These are phyloP conservation scores for Pycnomerus fuliginosus DNA, from an alignment of 2,888 invertebrate species.

Conservation along the genomic window DNA sequence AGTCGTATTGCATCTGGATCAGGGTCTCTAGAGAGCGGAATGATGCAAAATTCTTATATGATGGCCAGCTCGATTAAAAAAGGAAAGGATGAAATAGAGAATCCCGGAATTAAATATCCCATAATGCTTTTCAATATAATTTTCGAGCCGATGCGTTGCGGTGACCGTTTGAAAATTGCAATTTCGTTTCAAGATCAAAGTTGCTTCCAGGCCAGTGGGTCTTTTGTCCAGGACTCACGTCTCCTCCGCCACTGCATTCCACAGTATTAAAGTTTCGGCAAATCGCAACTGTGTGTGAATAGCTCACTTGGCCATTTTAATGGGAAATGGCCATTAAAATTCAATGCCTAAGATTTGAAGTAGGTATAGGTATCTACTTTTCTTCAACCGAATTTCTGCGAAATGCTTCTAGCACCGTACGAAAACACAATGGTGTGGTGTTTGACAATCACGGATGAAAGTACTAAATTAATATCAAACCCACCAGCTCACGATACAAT, in stretches of 20 bases:
- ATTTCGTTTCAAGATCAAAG: conserved; percentile 53
- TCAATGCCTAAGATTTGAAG: no score
- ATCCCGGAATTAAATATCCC: conserved; percentile 46
- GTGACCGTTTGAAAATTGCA: conserved; percentile 52
- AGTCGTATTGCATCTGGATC: conserved; percentile 36
- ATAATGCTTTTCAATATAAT: conserved; percentile 48
- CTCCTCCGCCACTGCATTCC: conserved; percentile 34
- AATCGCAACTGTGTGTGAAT: conserved; percentile 24
- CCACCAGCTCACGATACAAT: conserved; percentile 47
- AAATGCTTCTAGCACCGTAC: no score
- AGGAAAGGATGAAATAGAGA: no score
- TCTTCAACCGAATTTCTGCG: no score
- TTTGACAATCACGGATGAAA: conserved; percentile 43
- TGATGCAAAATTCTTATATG: no score
- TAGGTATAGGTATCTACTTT: no score
- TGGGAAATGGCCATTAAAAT: conserved; percentile 10
- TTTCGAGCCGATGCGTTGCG: conserved; percentile 47
- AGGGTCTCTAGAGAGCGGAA: no score
- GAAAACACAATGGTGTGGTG: conserved; percentile 38
- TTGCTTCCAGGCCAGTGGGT: conserved; percentile 48
- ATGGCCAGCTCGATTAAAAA: no score
- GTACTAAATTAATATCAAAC: conserved; percentile 51
- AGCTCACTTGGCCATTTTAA: conserved; percentile 14
- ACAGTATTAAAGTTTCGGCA: conserved; percentile 35
- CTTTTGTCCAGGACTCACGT: conserved; percentile 45